These are phyloP conservation scores for Drosophila jambulina DNA, from an alignment of 1,140 invertebrate species.

Conservation along the genomic window DNA sequence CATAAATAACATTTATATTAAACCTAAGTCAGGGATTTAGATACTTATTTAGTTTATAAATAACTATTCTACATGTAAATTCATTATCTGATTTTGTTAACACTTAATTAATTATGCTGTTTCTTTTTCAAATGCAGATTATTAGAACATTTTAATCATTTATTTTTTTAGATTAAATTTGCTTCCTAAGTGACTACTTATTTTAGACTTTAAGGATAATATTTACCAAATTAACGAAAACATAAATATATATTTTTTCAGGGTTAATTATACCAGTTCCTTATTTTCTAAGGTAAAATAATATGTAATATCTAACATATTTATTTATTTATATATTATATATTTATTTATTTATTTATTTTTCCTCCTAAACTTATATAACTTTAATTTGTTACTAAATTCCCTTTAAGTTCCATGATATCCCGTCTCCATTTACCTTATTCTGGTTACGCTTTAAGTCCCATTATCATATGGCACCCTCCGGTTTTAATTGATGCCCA, in stretches of 20 bases:
- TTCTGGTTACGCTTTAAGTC: slow-evolving; percentile 5
- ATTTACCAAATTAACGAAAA: neutral
- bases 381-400: neutral
- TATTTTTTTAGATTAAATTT: neutral
- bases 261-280: neutral
- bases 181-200: neutral
- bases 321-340: too few relatives aligned
- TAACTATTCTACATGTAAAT: too few relatives aligned
- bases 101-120: neutral
- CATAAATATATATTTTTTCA: neutral
- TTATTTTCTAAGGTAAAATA: neutral
- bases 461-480: slow-evolving; percentile 35
- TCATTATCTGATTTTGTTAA: neutral
- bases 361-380: neutral
- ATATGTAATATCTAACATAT: neutral
- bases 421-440: neutral
- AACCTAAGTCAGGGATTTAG: neutral
- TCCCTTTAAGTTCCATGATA: neutral
- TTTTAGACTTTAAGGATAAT: too few relatives aligned
- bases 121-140: neutral
- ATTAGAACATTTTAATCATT: neutral
- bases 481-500: slow-evolving; percentile 57
- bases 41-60: too few relatives aligned
- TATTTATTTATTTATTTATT: too few relatives aligned
- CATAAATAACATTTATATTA: neutral